Base-by-base conservation (phyloP, 2,113 vertebrate genomes). In the Burhinus oedicnemus region DNA sequence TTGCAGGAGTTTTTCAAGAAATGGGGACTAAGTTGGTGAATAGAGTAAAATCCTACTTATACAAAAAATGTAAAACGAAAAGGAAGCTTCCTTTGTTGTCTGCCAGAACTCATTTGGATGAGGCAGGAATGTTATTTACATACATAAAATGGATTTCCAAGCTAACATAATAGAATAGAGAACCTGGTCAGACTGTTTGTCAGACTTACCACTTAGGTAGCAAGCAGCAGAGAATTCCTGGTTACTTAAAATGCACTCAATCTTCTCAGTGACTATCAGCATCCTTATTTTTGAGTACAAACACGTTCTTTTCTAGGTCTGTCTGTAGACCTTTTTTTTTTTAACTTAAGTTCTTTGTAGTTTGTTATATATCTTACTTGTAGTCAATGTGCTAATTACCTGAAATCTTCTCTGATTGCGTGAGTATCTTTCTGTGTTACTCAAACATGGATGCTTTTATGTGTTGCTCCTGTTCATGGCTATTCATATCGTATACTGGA, bases 161-260 rank as follows among this genome's bases (percentile, higher is more conserved):
- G 68, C 84, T 93, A 78, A 75, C n/a, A 49, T 93, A 78, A 75
- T 32, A 49, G 36, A 80, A 66, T 6, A 70, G 66, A 57, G 23
- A 83, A 26, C 42, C 38, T 71, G 77, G 36, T 68, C 55, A 82
- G 52, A 27, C 55, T 86, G 4, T 85, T 69, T 92, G 88, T 95
- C 80, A 78, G 42, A 86, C 32, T 86, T 86, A 69, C 1, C 40
- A 54, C 75, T 93, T 89, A 6, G 20, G 52, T 55, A 85, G 91
- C 77, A 87, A 84, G 90, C 72, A 88, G 51, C 78, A 78, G 79
- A 90, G 69, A 95, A 49, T 89, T 94, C 27, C 38, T 76, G 42
- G 15, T 82, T 87, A 23, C 52, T 89, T 44, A 60, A 47, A 92
- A 51, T 65, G 40, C 47, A 20, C 52, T 84, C 52, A 76, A 0